phyloP scores from a whole-genome alignment of 2,113 vertebrate genomes.

The Amblyopsis rosae region DNA sequence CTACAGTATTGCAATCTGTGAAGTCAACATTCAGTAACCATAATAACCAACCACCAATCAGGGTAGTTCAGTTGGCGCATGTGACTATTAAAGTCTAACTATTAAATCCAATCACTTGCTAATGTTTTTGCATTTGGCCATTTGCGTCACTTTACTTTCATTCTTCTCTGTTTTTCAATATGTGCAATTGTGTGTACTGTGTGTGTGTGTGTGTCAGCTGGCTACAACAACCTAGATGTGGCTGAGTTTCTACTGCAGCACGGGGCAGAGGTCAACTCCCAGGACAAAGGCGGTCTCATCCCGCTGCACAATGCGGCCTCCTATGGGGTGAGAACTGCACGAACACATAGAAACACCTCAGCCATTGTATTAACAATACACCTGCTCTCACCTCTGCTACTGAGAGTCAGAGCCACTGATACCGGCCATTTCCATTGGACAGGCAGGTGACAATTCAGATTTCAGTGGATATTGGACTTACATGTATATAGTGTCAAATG shows the following conservation, averaged over 20 bases:
- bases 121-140: neutral
- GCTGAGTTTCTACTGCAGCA: conserved; percentile 91
- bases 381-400: neutral
- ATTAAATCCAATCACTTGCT: no score
- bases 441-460: neutral
- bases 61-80: no score
- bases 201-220: conserved; percentile 71
- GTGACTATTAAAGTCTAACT: no score
- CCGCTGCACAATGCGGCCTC: conserved; percentile 92
- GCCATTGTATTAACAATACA: neutral
- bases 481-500: no score
- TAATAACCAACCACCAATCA: no score
- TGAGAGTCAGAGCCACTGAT: neutral
- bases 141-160: neutral
- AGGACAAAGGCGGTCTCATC: conserved; percentile 93
- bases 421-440: neutral
- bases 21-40: no score
- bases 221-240: conserved; percentile 94
- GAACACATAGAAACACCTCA: conserved; percentile 3
- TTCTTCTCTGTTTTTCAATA: conserved; percentile 3
- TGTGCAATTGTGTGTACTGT: conserved; percentile 1
- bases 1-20: no score
- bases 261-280: conserved; percentile 89
- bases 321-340: conserved; percentile 80
- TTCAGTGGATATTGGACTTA: no score